Conservation (phyloP, 1,140 invertebrate species). For the Lordiphosa mommai region DNA sequence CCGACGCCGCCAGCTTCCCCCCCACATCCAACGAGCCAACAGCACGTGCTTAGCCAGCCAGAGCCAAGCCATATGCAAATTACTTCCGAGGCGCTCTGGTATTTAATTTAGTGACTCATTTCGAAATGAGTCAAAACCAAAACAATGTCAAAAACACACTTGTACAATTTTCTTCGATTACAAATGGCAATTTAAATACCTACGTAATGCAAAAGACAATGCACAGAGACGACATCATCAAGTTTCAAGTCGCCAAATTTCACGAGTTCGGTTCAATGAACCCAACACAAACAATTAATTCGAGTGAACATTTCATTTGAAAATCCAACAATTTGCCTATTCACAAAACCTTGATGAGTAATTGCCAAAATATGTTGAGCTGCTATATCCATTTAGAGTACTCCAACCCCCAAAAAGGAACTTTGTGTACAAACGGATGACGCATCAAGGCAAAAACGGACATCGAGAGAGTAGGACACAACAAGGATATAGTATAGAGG, state of each 20-base stretch:
- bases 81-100: slow-evolving; percentile 8
- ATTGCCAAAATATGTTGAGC: slow-evolving; percentile 54
- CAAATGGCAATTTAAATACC: slow-evolving; percentile 41
- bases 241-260: slow-evolving; percentile 32
- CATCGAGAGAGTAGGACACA: slow-evolving; percentile 18
- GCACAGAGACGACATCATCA: slow-evolving; percentile 12
- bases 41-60: slow-evolving; percentile 16
- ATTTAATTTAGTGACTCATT: slow-evolving; percentile 39
- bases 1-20: slow-evolving; percentile 17
- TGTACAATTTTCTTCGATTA: neutral
- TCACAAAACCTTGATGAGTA: slow-evolving; percentile 54
- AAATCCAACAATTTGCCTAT: slow-evolving; percentile 40
- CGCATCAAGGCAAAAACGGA: slow-evolving; percentile 63
- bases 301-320: slow-evolving; percentile 37
- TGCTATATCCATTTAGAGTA: slow-evolving; percentile 8
- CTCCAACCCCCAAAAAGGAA: slow-evolving; percentile 31
- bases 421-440: slow-evolving; percentile 42
- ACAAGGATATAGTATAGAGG: slow-evolving; percentile 25
- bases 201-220: slow-evolving; percentile 23
- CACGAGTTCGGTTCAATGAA: slow-evolving; percentile 33
- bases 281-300: slow-evolving; percentile 9
- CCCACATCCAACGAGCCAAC: neutral
- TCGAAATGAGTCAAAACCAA: slow-evolving; percentile 32
- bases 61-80: slow-evolving; percentile 22
- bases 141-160: slow-evolving; percentile 22